phyloP scores from a whole-genome alignment of 2,113 vertebrate genomes.

The Natator depressus region DNA sequence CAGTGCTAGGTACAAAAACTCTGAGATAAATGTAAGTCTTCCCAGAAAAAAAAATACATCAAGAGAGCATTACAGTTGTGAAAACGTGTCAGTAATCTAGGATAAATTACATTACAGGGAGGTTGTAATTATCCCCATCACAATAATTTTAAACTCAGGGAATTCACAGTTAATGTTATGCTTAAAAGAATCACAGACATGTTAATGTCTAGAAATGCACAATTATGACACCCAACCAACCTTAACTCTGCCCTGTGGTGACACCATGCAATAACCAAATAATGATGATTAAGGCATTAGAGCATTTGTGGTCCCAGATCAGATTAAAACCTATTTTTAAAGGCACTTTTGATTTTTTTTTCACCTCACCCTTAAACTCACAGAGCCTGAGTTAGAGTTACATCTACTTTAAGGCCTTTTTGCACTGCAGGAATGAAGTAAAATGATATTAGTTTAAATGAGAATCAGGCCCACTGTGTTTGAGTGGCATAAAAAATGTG shows the following conservation, averaged over 20 bases:
- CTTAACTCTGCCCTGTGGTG: constrained; percentile 35
- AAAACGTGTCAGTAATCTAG: not conserved
- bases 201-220: fast-evolving
- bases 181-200: fast-evolving
- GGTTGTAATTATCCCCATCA: not conserved
- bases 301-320: constrained; percentile 1
- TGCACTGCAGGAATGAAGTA: constrained; percentile 16
- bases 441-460: not conserved
- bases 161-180: not conserved
- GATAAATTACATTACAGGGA: not conserved
- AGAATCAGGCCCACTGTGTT: not conserved
- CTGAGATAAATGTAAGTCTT: not conserved
- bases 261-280: not conserved
- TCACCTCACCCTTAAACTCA: not conserved
- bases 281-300: constrained; percentile 25
- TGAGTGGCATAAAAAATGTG: constrained; percentile 27
- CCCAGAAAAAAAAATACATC: not conserved
- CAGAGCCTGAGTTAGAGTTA: not conserved
- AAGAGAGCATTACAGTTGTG: not conserved
- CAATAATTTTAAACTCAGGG: not conserved
- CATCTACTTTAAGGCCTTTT: not conserved
- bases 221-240: not conserved
- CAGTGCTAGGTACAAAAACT: not conserved
- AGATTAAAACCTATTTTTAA: constrained; percentile 34
- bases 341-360: not conserved